These are phyloP conservation scores for Matsumurasca onukii DNA, from an alignment of 1,140 invertebrate species.

Conservation along the genomic window DNA sequence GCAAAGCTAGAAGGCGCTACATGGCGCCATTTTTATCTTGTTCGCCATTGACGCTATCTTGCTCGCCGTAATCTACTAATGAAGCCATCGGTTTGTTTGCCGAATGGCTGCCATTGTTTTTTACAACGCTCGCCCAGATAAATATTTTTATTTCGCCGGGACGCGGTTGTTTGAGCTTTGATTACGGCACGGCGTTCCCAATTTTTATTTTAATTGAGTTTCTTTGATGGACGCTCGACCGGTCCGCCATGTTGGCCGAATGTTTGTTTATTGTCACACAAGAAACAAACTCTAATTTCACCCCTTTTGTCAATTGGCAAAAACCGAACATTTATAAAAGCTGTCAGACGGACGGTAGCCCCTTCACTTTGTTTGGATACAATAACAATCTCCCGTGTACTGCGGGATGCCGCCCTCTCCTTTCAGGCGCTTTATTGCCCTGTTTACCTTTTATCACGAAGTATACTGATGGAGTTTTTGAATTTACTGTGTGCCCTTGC, in stretches of 20 bases:
- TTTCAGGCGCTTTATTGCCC: constrained; percentile 6
- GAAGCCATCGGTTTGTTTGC: constrained; percentile 22
- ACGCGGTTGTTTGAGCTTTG: constrained; percentile 16
- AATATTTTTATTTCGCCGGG: constrained; percentile 19
- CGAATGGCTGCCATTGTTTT: constrained; percentile 19
- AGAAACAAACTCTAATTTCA: constrained; percentile 23
- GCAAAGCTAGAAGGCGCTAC: background rate
- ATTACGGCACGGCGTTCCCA: constrained; percentile 15
- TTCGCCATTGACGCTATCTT: constrained; percentile 4
- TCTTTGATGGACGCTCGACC: constrained; percentile 20
- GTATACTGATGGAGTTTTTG: too few species aligned
- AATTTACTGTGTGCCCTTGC: too few species aligned
- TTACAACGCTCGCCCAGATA: constrained; percentile 15
- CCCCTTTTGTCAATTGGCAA: constrained; percentile 23
- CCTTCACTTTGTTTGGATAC: constrained; percentile 22
- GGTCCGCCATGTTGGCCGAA: too few species aligned
- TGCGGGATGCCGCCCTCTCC: background rate
- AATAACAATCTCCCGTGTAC: constrained; percentile 14
- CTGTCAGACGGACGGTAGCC: background rate
- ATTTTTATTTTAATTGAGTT: constrained; percentile 28
- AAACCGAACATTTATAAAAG: background rate
- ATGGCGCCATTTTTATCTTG: background rate
- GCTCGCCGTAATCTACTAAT: constrained; percentile 21
- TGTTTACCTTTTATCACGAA: background rate
- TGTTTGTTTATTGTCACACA: constrained; percentile 25